A percentile compares a stretch with the other conserved stretches of the same genome.
Conservation (phyloP, 2,797 vertebrate species). For the Microchirus variegatus region DNA sequence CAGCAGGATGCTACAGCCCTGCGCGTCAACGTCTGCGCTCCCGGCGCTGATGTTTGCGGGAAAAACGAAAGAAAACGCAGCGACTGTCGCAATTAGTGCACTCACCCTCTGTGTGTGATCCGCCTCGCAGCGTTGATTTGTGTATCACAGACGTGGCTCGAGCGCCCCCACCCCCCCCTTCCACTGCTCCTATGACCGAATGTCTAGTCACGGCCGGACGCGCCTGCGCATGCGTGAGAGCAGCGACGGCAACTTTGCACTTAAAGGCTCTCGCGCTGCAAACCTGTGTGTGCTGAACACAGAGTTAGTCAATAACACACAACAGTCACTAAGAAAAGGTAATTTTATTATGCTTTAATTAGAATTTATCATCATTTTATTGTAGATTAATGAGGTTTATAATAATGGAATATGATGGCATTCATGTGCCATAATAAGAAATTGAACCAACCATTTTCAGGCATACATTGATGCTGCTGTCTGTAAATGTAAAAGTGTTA, state of each 20-base stretch:
- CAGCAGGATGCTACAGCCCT: slow-evolving; percentile 51
- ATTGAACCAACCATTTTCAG: too few relatives aligned
- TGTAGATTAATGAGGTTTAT: too few relatives aligned
- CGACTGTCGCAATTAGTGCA: slow-evolving; percentile 63
- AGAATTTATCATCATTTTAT: too few relatives aligned
- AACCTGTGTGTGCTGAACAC: not conserved
- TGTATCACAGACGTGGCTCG: slow-evolving; percentile 71
- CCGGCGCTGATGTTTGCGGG: slow-evolving; percentile 29
- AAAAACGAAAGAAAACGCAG: slow-evolving; percentile 39
- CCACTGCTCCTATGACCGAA: slow-evolving; percentile 74
- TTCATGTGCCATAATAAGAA: too few relatives aligned
- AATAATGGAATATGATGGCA: too few relatives aligned
- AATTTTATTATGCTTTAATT: too few relatives aligned
- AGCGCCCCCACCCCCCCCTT: slow-evolving; percentile 80
- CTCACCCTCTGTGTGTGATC: slow-evolving; percentile 71
- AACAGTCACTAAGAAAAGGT: too few relatives aligned
- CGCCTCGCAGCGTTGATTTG: slow-evolving; percentile 74
- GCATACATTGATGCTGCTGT: too few relatives aligned
- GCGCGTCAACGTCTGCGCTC: slow-evolving; percentile 45
- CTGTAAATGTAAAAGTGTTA: too few relatives aligned
- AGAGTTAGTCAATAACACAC: too few relatives aligned
- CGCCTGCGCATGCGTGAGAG: slow-evolving; percentile 71
- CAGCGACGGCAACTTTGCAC: not conserved
- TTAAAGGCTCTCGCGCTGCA: not conserved
- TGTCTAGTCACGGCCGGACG: slow-evolving; percentile 71